Conservation (phyloP, 2,888 invertebrate genomes). For the Ypsolopha scabrella region DNA sequence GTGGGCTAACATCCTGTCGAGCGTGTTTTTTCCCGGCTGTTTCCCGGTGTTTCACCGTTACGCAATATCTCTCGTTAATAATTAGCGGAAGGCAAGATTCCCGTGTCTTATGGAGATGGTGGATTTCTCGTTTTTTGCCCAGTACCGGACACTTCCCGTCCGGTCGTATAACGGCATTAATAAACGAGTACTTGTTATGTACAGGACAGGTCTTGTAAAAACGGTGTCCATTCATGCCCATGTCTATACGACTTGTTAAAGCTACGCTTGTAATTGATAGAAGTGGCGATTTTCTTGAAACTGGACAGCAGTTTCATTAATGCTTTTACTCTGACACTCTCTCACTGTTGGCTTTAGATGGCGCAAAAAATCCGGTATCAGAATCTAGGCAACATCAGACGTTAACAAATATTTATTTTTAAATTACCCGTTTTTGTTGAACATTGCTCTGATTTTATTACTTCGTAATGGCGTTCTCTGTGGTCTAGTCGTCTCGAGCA, state of each 20-base stretch:
- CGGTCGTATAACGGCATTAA: conserved; percentile 37
- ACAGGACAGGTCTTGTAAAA: conserved; percentile 2
- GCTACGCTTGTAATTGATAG: no score
- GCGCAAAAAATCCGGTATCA: no score
- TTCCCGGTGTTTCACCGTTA: conserved; percentile 70
- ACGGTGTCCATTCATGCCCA: not conserved
- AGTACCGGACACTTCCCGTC: conserved; percentile 43
- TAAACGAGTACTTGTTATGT: conserved; percentile 5
- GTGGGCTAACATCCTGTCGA: conserved; percentile 56
- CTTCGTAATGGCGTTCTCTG: no score
- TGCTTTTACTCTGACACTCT: no score
- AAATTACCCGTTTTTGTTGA: no score
- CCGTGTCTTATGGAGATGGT: conserved; percentile 66
- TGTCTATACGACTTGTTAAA: conserved; percentile 12
- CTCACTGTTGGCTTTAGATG: no score
- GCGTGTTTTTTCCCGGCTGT: conserved; percentile 61
- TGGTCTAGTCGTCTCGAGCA: no score
- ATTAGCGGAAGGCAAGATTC: conserved; percentile 69
- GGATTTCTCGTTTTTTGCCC: conserved; percentile 52
- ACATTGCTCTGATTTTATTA: no score
- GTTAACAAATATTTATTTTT: no score
- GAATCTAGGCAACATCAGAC: no score
- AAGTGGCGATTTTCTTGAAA: no score
- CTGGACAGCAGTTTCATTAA: no score
- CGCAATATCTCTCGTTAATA: conserved; percentile 70